Conservation (phyloP, 35 echinoderm and acorn worm genomes). For the Chiridota heheva region DNA sequence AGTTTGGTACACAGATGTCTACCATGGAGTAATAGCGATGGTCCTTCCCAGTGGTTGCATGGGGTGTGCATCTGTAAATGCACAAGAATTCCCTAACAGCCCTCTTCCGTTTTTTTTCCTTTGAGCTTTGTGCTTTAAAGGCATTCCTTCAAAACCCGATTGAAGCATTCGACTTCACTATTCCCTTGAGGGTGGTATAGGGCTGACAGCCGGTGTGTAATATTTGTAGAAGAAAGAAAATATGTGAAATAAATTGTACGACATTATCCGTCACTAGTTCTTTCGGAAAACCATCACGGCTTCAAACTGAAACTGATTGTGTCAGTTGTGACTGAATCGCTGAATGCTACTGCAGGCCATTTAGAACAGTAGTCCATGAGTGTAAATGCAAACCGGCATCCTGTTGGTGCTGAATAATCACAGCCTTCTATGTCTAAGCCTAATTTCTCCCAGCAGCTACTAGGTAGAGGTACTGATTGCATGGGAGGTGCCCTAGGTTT, state of each 20-base stretch:
- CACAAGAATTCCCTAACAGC: no score
- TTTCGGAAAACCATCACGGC: constrained; percentile 41
- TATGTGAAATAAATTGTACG: constrained; percentile 27
- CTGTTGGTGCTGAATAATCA: constrained; percentile 6
- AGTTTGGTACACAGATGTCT: no score
- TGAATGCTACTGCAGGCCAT: constrained; percentile 48
- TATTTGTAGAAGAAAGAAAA: constrained; percentile 34
- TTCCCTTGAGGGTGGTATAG: constrained; percentile 53
- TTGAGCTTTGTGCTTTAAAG: no score
- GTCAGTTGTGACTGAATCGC: constrained; percentile 39
- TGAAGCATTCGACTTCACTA: constrained; percentile 28
- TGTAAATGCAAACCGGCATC: constrained; percentile 45
- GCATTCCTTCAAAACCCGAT: no score
- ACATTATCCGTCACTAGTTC: constrained; percentile 39
- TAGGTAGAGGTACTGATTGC: neutral
- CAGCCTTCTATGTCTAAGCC: constrained; percentile 46
- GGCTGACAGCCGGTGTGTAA: constrained; percentile 8
- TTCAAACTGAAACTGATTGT: constrained; percentile 36
- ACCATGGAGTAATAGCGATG: no score
- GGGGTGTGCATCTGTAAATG: no score
- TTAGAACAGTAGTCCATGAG: constrained; percentile 55
- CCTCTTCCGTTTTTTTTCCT: no score
- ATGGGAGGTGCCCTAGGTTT: constrained; percentile 1
- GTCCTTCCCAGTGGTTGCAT: no score
- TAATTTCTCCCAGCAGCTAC: constrained; percentile 18